phyloP scores from a whole-genome alignment of 2,888 invertebrate genomes.

The Corythucha ciliata region DNA sequence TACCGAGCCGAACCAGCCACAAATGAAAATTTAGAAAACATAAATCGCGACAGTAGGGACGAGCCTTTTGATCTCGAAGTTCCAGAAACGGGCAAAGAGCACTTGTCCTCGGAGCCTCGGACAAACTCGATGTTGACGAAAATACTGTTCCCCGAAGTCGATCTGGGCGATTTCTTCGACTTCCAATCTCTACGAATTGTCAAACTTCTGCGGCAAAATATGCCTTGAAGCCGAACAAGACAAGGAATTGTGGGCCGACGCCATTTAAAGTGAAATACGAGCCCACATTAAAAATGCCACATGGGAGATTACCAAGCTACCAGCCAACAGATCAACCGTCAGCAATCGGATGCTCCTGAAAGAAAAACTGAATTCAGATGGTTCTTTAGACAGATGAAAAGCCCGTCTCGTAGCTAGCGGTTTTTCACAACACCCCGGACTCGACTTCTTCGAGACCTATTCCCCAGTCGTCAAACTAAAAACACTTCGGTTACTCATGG shows the following conservation, averaged over 20 bases:
- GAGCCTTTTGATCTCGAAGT: no score
- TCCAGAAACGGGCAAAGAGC: no score
- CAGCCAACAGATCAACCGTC: not conserved
- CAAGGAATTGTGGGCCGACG: not conserved
- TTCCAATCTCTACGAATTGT: no score
- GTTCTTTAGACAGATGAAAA: not conserved
- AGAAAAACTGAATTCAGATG: not conserved
- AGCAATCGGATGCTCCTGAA: constrained; percentile 9
- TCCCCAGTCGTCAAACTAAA: not conserved
- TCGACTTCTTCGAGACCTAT: constrained; percentile 7
- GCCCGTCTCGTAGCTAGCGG: constrained; percentile 1
- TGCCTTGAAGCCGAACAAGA: no score
- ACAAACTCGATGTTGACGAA: no score
- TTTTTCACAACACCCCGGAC: constrained; percentile 2
- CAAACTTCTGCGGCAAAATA: no score
- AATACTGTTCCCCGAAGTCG: no score
- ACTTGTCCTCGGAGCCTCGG: no score
- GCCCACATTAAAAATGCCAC: constrained; percentile 13
- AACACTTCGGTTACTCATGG: not conserved
- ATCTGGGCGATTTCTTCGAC: no score
- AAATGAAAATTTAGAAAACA: no score
- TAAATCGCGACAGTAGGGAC: no score
- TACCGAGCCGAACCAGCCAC: no score
- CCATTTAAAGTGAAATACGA: not conserved
- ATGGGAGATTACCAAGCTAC: constrained; percentile 5